These are phyloP conservation scores for Thamnophis sirtalis DNA, from an alignment of 2,113 vertebrate species.

Conservation along the genomic window DNA sequence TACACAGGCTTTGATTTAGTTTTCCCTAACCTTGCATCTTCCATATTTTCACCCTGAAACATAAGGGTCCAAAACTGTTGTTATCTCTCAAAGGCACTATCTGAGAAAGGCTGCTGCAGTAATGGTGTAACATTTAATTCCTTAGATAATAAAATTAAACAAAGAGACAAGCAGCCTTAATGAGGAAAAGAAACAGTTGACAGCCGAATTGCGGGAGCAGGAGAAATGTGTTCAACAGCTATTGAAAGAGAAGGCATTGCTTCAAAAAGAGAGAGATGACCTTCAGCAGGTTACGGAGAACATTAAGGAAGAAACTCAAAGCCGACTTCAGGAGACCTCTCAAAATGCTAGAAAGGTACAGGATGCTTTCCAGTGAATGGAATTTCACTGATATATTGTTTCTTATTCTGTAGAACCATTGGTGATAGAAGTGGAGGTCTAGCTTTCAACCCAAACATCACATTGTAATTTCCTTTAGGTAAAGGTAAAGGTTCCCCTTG, in stretches of 20 bases:
- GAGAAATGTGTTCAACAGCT: constrained; percentile 1
- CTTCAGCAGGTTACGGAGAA: constrained; percentile 50
- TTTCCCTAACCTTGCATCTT: too few species aligned
- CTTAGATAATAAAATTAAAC: background rate
- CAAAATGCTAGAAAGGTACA: too few species aligned
- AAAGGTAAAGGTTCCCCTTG: too few species aligned
- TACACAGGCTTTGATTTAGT: too few species aligned
- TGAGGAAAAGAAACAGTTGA: background rate
- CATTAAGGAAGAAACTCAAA: constrained; percentile 42
- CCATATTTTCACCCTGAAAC: too few species aligned
- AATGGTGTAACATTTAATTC: background rate
- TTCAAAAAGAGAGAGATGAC: constrained; percentile 48
- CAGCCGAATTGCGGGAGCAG: background rate
- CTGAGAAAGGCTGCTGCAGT: background rate
- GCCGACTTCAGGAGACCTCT: constrained; percentile 45
- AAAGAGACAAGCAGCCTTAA: background rate
- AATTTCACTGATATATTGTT: accelerated
- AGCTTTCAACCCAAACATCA: background rate
- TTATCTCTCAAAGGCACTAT: too few species aligned
- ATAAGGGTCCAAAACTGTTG: too few species aligned
- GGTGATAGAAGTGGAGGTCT: background rate
- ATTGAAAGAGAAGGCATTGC: constrained; percentile 10
- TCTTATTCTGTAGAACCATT: background rate
- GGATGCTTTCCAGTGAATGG: background rate
- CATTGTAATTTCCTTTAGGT: too few species aligned